These are phyloP conservation scores for Pitta sordida DNA, from an alignment of 2,113 vertebrate species.

Conservation along the genomic window DNA sequence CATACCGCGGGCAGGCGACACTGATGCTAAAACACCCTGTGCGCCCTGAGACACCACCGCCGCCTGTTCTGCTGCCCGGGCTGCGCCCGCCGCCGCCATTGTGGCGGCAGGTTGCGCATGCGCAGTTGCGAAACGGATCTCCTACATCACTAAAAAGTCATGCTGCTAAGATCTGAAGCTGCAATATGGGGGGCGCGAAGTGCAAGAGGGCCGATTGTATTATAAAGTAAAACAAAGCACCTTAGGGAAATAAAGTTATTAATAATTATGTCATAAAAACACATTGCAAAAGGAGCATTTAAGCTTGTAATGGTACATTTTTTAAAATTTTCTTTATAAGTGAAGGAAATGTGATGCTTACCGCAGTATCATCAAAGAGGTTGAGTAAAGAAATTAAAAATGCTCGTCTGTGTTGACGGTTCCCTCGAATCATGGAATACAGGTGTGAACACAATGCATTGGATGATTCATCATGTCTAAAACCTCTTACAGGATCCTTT, in stretches of 20 bases:
- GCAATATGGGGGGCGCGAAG: no score
- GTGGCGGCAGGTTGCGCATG: no score
- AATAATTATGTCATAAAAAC: background rate
- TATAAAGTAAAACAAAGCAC: background rate
- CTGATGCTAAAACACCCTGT: no score
- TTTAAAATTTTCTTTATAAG: background rate
- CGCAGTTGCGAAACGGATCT: no score
- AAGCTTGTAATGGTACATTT: background rate
- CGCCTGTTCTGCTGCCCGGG: no score
- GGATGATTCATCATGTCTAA: constrained; percentile 89
- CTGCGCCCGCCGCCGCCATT: no score
- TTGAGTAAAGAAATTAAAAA: constrained; percentile 97
- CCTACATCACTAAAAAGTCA: no score
- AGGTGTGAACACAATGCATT: constrained; percentile 92
- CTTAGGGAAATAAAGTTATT: background rate
- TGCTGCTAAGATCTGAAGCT: no score
- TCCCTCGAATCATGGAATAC: constrained; percentile 93
- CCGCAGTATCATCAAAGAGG: constrained; percentile 95
- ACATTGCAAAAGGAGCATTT: background rate
- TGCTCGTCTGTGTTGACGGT: constrained; percentile 94
- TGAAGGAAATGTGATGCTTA: constrained; percentile 72
- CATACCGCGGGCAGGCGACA: no score
- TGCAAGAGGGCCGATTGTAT: no score
- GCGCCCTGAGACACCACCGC: no score
- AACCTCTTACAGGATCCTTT: constrained; percentile 87